A percentile compares a stretch with the other conserved stretches of the same genome.
phyloP scores from a whole-genome alignment of 2,113 vertebrate genomes.

The rabbit (Oryctolagus cuniculus) region DNA sequence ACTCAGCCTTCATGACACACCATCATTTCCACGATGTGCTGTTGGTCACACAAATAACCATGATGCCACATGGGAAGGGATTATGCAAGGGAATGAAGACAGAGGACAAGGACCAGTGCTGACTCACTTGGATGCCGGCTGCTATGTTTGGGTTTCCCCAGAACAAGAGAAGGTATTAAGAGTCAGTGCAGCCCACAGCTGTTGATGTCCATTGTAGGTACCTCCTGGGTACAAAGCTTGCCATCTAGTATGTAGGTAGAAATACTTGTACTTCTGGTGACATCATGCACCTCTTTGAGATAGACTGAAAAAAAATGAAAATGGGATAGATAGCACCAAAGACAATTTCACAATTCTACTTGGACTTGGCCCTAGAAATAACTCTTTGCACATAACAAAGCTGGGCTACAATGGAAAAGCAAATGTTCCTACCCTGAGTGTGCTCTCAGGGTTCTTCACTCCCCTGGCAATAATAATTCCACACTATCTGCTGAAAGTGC shows the following conservation, averaged over 20 bases:
- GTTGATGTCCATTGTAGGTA: background rate
- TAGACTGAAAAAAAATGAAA: background rate
- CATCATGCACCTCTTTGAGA: background rate
- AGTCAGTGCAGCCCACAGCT: background rate
- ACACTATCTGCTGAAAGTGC: background rate
- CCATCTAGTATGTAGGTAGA: background rate
- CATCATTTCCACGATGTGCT: background rate
- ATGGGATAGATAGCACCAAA: background rate
- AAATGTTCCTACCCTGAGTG: background rate
- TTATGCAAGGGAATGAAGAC: background rate
- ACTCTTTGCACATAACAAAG: background rate
- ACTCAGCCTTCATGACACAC: background rate
- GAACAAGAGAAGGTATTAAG: constrained; percentile 16
- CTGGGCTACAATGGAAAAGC: constrained; percentile 39
- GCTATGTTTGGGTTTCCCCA: background rate
- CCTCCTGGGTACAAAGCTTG: background rate
- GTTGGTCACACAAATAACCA: background rate
- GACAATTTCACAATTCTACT: background rate
- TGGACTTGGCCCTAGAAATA: background rate
- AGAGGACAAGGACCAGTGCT: background rate
- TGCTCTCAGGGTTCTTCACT: constrained; percentile 28
- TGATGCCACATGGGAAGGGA: background rate
- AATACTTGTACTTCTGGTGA: background rate
- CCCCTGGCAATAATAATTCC: background rate
- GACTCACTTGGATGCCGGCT: background rate